Percentiles rank a stretch among this genome's conserved stretches.
phyloP scores from a whole-genome alignment of 2,797 vertebrate species.

The Tenualosa ilisha region DNA sequence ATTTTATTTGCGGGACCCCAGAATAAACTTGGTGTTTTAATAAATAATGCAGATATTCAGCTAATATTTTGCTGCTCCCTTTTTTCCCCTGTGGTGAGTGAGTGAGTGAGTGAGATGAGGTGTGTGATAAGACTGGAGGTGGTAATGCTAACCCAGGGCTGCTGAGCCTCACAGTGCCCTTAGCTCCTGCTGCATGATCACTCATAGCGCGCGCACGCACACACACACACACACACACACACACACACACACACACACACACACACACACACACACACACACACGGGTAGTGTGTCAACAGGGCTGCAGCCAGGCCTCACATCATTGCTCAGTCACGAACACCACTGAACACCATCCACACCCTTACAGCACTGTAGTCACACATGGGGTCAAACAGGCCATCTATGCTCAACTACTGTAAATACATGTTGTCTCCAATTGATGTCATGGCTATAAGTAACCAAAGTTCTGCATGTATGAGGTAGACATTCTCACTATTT shows the following conservation, averaged over 20 bases:
- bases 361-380: neutral
- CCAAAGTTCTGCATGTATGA: neutral
- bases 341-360: neutral
- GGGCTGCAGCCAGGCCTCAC: neutral
- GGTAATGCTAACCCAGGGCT: constrained; percentile 61
- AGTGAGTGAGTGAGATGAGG: constrained; percentile 65
- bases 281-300: neutral
- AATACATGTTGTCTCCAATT: neutral
- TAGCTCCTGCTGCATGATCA: neutral
- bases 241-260: too few species aligned
- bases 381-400: neutral
- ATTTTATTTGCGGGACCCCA: constrained; percentile 61
- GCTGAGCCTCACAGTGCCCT: neutral
- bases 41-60: constrained; percentile 78
- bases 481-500: neutral
- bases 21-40: constrained; percentile 76
- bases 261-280: too few species aligned
- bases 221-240: too few species aligned
- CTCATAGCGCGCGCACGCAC: neutral
- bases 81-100: constrained; percentile 45
- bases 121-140: constrained; percentile 64
- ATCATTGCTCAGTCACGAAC: neutral
- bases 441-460: neutral
- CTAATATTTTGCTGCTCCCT: constrained; percentile 70
- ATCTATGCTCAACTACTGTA: neutral